Conservation (phyloP, 2,888 invertebrate genomes). For the Orthosia gothica region DNA sequence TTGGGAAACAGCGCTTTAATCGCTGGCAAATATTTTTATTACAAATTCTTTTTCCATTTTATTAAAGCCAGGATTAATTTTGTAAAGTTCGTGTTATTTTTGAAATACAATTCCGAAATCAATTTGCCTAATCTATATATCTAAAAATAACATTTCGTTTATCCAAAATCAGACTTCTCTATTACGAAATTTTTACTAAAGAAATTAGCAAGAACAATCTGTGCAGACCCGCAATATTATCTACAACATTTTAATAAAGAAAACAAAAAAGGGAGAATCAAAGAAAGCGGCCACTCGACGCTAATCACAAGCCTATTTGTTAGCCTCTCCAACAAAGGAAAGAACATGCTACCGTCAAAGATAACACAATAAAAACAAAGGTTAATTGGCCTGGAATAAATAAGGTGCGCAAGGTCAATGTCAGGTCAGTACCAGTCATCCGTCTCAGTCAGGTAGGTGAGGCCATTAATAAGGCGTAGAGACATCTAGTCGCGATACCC, state of each 20-base stretch:
- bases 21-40: too few species aligned
- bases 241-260: constrained; percentile 17
- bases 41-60: too few species aligned
- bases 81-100: background rate
- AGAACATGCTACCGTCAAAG: constrained; percentile 56
- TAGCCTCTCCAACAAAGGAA: constrained; percentile 48
- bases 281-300: constrained; percentile 37
- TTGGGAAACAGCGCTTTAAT: background rate
- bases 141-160: constrained; percentile 15
- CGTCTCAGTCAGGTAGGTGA: too few species aligned
- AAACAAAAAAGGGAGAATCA: constrained; percentile 47
- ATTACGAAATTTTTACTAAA: constrained; percentile 10
- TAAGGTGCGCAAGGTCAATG: too few species aligned
- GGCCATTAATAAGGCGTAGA: too few species aligned
- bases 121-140: constrained; percentile 21
- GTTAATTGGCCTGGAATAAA: constrained; percentile 45
- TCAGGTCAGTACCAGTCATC: constrained; percentile 47
- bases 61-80: too few species aligned
- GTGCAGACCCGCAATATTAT: too few species aligned
- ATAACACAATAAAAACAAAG: constrained; percentile 65
- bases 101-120: background rate
- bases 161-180: constrained; percentile 13
- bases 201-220: too few species aligned
- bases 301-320: constrained; percentile 55
- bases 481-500: too few species aligned